These are phyloP conservation scores for Apamea epomidion DNA, from an alignment of 2,888 invertebrate genomes.

Conservation along the genomic window DNA sequence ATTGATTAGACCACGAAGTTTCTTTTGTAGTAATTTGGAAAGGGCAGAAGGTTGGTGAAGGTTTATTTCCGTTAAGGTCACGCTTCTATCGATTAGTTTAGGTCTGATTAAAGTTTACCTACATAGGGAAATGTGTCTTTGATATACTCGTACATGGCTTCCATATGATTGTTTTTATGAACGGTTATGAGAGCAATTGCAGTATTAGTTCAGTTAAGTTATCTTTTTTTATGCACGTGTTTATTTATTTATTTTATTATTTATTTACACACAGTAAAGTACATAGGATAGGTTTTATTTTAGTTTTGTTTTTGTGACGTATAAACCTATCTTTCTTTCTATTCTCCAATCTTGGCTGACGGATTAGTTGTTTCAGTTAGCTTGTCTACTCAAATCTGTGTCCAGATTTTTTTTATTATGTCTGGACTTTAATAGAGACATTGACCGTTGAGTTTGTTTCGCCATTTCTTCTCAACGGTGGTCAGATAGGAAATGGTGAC, in stretches of 20 bases:
- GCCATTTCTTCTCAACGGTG: too few relatives aligned
- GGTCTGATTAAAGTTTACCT: not conserved
- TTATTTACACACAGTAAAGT: too few relatives aligned
- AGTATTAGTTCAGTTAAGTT: not conserved
- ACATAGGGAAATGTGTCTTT: not conserved
- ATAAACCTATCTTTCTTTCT: not conserved
- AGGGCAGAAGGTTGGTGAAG: not conserved
- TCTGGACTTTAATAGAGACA: too few relatives aligned
- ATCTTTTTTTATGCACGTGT: too few relatives aligned
- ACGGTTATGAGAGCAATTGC: not conserved
- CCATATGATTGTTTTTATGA: too few relatives aligned
- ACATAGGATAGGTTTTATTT: too few relatives aligned
- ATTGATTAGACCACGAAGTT: constrained; percentile 51
- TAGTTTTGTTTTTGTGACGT: too few relatives aligned
- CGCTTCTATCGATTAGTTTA: constrained; percentile 12
- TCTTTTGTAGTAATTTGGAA: constrained; percentile 48
- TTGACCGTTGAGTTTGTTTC: too few relatives aligned
- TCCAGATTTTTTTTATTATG: too few relatives aligned
- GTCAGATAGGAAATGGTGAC: too few relatives aligned
- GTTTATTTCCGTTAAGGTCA: constrained; percentile 44
- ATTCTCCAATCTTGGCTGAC: not conserved
- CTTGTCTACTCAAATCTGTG: too few relatives aligned
- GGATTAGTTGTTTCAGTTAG: not conserved
- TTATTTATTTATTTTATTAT: too few relatives aligned
- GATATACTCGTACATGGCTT: not conserved